Evolutionary conservation across 2,888 invertebrate genomes (phyloP).

Genomic region (Eubasilissa splendida): DNA sequence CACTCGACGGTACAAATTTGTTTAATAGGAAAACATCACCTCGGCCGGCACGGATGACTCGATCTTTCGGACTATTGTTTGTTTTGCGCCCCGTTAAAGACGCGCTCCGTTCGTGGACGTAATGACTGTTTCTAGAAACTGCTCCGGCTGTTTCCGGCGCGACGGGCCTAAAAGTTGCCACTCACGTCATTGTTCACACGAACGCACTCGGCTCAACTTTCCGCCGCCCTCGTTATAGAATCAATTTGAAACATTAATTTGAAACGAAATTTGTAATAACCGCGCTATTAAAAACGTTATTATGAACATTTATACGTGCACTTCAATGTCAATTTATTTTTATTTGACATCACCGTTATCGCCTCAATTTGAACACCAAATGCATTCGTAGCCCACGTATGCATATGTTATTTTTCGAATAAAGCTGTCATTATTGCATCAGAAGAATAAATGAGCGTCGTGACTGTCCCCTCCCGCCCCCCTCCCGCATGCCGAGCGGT

Average conservation of each 20-base stretch:
- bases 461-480: conserved; percentile 33
- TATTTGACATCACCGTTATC: conserved; percentile 10
- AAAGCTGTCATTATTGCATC: conserved; percentile 38
- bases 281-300: not conserved
- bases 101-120: conserved; percentile 32
- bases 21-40: conserved; percentile 53
- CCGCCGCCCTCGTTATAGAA: not conserved
- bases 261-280: conserved; percentile 26
- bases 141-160: too few species aligned
- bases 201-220: too few species aligned
- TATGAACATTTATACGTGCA: not conserved
- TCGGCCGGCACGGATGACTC: conserved; percentile 44
- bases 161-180: too few species aligned
- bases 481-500: conserved; percentile 37
- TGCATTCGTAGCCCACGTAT: conserved; percentile 26
- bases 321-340: conserved; percentile 11
- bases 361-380: conserved; percentile 35
- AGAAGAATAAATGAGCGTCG: conserved; percentile 48
- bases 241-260: conserved; percentile 18
- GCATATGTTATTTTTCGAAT: conserved; percentile 38
- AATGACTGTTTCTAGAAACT: conserved; percentile 23
- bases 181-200: too few species aligned
- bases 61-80: conserved; percentile 46
- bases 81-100: conserved; percentile 31
- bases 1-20: conserved; percentile 48